Base-by-base conservation (phyloP, 2,888 invertebrate species). In the Bimastos eiseni region DNA sequence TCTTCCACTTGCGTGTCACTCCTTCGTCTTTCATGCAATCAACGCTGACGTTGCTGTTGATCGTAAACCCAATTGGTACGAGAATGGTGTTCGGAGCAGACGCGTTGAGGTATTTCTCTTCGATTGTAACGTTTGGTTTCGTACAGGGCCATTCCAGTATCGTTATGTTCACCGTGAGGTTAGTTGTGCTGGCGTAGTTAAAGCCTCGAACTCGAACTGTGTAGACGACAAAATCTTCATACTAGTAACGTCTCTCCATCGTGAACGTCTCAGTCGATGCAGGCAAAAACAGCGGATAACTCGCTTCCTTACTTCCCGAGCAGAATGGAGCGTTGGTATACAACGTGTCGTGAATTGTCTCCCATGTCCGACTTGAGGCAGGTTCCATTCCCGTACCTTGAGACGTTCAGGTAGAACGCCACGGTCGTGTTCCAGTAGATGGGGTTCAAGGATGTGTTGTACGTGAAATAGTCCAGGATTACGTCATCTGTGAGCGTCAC, bases 291-390 rank as follows among this genome's bases (percentile, higher is more conserved):
- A 36, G 6, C 30, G 86, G 37, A 21, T 86, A 36, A 8, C 36
- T 17, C 19, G 19, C 24, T 4, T 30, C 19, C 24, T 24, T 3
- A 19, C 5, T 24, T n/a, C n/a, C n/a, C n/a, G n/a, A n/a, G n/a
- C n/a, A n/a, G n/a, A n/a, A n/a, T n/a, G n/a, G n/a, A n/a, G n/a
- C n/a, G n/a, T n/a, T n/a, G 86, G 36, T 86, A 86, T 34, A 86
- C 86, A 21, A 36, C 5, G 24, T 86, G 86, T 13, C 19, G 33
- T 2, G 34, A 37, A 24, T 37, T 24, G 36, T 86, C 86, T 5
- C 86, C 86, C 86, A 86, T 86, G 49, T 89, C 36, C 92, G 92
- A 92, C 92, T n/a, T 90, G 70, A 38, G 89, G 90, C 21, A 92
- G 34, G 89, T 91, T 91, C 49, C 92, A 91, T 90, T 83, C 30